Evolutionary conservation across 2,888 invertebrate species (phyloP).

Genomic region (Drosophila trichaetosa): DNA sequence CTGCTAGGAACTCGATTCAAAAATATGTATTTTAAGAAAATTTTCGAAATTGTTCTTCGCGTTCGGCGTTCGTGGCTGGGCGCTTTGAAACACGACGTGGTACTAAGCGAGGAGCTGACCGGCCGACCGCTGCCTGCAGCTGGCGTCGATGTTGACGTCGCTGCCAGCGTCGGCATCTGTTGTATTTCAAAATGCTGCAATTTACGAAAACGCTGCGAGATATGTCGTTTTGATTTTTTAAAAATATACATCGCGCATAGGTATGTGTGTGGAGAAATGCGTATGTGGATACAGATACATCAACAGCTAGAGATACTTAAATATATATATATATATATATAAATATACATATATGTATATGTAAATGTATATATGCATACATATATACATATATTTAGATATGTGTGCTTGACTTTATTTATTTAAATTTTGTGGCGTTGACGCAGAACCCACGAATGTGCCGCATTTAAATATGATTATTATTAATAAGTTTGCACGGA

Average conservation of each 20-base stretch:
- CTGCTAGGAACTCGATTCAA: slow-evolving; percentile 19
- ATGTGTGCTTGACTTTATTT: slow-evolving; percentile 39
- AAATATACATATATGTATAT: slow-evolving; percentile 8
- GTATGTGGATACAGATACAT: slow-evolving; percentile 21
- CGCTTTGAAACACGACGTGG: slow-evolving; percentile 82
- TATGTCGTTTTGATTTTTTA: slow-evolving; percentile 78
- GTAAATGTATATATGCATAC: slow-evolving; percentile 20
- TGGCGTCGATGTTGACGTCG: slow-evolving; percentile 35
- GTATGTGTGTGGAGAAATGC: slow-evolving; percentile 42
- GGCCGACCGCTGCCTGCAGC: slow-evolving; percentile 52
- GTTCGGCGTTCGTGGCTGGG: slow-evolving; percentile 63
- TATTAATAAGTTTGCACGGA: slow-evolving; percentile 51
- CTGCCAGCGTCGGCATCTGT: slow-evolving; percentile 50
- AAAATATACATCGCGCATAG: slow-evolving; percentile 67
- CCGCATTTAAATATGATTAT: slow-evolving; percentile 48
- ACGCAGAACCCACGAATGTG: slow-evolving; percentile 31
- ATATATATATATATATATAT: slow-evolving; percentile 17
- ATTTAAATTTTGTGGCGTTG: slow-evolving; percentile 41
- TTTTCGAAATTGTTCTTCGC: slow-evolving; percentile 42
- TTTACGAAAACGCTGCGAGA: slow-evolving; percentile 43
- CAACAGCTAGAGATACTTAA: slow-evolving; percentile 27
- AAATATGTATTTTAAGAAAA: slow-evolving; percentile 20
- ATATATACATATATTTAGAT: slow-evolving; percentile 27
- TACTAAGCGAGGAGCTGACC: slow-evolving; percentile 66
- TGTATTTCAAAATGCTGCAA: slow-evolving; percentile 75